Conservation (phyloP, 2,797 vertebrate species). For the Valencia hispanica region DNA sequence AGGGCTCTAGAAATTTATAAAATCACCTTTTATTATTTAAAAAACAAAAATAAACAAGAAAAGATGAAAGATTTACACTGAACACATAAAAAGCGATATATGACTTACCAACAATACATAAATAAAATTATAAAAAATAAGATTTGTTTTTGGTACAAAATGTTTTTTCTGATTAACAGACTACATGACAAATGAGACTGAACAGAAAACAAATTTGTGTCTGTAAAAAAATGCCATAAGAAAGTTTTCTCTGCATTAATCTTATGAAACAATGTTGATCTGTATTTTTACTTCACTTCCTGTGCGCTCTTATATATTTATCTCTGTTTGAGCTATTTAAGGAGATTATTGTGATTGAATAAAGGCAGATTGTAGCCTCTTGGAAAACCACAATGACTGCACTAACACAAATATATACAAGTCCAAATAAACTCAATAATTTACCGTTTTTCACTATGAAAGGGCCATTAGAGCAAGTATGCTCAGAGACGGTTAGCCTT, state of each 20-base stretch:
- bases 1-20: neutral
- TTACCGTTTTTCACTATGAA: conserved; percentile 21
- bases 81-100: no score
- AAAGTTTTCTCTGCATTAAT: neutral
- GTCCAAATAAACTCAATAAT: conserved; percentile 36
- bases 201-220: neutral
- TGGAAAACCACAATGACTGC: conserved; percentile 27
- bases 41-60: neutral
- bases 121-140: no score
- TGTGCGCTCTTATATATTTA: neutral
- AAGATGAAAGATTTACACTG: neutral
- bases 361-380: conserved; percentile 6
- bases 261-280: neutral
- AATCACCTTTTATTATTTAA: neutral
- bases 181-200: neutral
- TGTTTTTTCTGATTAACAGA: no score
- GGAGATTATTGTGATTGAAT: conserved; percentile 15
- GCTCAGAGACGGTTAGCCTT: conserved; percentile 28
- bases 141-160: no score
- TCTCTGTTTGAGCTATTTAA: conserved; percentile 15
- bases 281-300: neutral
- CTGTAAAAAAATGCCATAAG: neutral
- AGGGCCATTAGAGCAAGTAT: conserved; percentile 22
- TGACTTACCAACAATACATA: no score
- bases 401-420: conserved; percentile 21